phyloP scores from a whole-genome alignment of 2,797 vertebrate genomes.

The Centropyge bicolor region DNA sequence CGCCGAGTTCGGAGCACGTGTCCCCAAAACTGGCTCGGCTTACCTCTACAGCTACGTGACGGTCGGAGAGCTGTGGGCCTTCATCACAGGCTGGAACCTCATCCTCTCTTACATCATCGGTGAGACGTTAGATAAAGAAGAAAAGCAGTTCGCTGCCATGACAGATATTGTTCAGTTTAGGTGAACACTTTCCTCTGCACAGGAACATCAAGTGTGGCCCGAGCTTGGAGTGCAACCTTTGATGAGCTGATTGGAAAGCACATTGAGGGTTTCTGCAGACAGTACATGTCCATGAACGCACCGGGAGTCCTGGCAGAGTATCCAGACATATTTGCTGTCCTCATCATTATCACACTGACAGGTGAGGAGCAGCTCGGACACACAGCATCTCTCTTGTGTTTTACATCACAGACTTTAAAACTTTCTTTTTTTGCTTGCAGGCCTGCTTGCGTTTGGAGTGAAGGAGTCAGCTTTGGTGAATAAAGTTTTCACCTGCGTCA shows the following conservation, averaged over 20 bases:
- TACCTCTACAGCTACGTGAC: constrained; percentile 98
- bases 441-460: constrained; percentile 92
- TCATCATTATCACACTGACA: constrained; percentile 93
- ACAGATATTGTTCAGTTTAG: not conserved
- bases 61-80: constrained; percentile 95
- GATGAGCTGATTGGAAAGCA: constrained; percentile 92
- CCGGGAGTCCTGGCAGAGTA: constrained; percentile 91
- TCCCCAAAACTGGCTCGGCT: constrained; percentile 95
- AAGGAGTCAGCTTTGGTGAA: constrained; percentile 97
- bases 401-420: not conserved
- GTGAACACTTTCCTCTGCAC: constrained; percentile 13
- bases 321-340: constrained; percentile 93
- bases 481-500: constrained; percentile 96
- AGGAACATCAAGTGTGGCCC: constrained; percentile 96
- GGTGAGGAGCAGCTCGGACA: constrained; percentile 76
- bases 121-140: constrained; percentile 71
- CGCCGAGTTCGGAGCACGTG: constrained; percentile 94
- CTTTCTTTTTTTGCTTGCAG: constrained; percentile 74
- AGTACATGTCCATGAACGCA: constrained; percentile 88
- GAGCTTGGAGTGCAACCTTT: constrained; percentile 96
- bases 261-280: constrained; percentile 87
- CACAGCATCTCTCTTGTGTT: not conserved
- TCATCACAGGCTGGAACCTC: constrained; percentile 97
- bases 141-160: not conserved
- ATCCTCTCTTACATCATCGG: constrained; percentile 98